Conservation (phyloP, 2,797 vertebrate species). For the Artibeus jamaicensis region DNA sequence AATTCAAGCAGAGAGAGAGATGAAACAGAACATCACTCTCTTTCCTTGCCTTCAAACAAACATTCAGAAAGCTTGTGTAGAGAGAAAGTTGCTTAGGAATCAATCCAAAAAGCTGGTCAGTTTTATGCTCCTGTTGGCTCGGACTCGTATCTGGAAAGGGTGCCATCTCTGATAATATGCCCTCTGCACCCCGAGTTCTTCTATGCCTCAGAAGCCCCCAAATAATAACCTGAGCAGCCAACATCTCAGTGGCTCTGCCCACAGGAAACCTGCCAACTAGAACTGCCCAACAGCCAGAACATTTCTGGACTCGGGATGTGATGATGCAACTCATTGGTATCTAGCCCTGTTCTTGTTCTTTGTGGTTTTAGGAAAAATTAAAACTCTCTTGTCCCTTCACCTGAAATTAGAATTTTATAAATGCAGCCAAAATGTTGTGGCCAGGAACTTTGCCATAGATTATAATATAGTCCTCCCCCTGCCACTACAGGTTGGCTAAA, state of each 20-base stretch:
- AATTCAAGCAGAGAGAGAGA: background rate
- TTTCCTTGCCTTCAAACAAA: slow-evolving; percentile 15
- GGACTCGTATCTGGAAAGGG: background rate
- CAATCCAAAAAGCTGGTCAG: background rate
- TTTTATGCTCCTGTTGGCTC: background rate
- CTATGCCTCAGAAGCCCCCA: background rate
- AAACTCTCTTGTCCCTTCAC: slow-evolving; percentile 16
- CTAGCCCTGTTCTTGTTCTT: background rate
- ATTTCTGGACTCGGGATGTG: background rate
- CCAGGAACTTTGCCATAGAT: slow-evolving; percentile 51
- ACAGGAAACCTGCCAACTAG: background rate
- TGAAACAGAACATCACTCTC: background rate
- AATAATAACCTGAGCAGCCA: background rate
- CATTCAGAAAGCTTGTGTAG: background rate
- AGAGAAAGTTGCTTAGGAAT: slow-evolving; percentile 24
- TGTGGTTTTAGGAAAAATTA: slow-evolving; percentile 6
- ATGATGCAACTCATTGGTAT: background rate
- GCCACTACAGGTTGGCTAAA: slow-evolving; percentile 29
- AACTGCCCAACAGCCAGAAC: background rate
- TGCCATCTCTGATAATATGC: background rate
- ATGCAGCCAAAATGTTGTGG: slow-evolving; percentile 18
- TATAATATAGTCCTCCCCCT: background rate
- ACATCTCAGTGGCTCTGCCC: background rate
- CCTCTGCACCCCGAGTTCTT: background rate
- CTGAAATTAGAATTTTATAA: slow-evolving; percentile 12